phyloP scores from a whole-genome alignment of 2,797 vertebrate species.

The Danionella dracula region DNA sequence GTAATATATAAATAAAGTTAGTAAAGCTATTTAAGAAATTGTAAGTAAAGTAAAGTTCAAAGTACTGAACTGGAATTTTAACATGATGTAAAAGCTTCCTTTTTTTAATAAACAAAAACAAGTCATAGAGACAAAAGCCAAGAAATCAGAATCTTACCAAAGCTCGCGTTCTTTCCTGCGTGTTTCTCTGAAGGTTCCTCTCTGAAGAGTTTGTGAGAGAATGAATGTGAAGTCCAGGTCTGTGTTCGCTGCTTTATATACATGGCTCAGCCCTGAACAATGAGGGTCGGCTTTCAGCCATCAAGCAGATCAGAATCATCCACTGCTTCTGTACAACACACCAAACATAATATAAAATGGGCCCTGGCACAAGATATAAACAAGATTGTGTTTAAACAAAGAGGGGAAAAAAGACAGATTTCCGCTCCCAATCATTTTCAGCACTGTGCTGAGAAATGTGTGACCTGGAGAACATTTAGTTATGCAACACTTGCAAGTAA shows the following conservation, averaged over 20 bases:
- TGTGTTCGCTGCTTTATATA: conserved; percentile 45
- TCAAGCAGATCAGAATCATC: conserved; percentile 16
- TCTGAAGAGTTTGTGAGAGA: background rate
- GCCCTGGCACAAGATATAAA: background rate
- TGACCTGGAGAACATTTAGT: conserved; percentile 6
- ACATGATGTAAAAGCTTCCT: no score
- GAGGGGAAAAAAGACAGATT: no score
- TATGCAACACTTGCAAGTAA: conserved; percentile 28
- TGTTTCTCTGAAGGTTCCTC: background rate
- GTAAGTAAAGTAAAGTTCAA: no score
- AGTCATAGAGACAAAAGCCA: background rate
- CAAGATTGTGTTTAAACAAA: background rate
- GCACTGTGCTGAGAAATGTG: background rate
- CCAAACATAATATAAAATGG: background rate
- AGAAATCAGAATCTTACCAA: background rate
- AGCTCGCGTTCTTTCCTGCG: background rate
- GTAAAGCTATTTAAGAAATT: no score
- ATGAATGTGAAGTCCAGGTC: conserved; percentile 28
- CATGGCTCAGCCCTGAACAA: conserved; percentile 23
- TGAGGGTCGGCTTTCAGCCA: conserved; percentile 42
- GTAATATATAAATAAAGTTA: no score
- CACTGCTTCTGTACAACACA: conserved; percentile 1
- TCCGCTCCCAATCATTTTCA: background rate
- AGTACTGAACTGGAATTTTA: no score
- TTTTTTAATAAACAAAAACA: no score